Evolutionary conservation across 2,888 invertebrate species (phyloP).

Genomic region (Melieria crassipennis): DNA sequence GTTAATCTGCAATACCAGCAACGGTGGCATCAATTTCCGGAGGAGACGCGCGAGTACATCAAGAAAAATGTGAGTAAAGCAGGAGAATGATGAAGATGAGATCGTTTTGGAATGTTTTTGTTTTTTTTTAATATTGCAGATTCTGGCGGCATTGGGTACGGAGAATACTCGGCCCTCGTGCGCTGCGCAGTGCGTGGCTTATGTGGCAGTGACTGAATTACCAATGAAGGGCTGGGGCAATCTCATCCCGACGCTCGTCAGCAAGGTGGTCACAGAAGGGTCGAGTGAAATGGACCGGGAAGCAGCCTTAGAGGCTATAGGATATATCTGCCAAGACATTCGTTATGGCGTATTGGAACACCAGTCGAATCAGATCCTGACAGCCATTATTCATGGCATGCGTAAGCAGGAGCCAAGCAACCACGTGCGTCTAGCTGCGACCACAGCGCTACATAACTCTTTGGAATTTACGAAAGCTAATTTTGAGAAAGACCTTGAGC

Average conservation of each 20-base stretch:
- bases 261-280: conserved; percentile 86
- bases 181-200: conserved; percentile 99
- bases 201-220: conserved; percentile 96
- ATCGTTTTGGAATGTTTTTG: not conserved
- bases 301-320: conserved; percentile 96
- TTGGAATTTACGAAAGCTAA: conserved; percentile 98
- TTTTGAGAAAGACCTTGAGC: conserved; percentile 96
- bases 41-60: conserved; percentile 85
- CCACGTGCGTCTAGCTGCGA: conserved; percentile 95
- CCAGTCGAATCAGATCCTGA: conserved; percentile 95
- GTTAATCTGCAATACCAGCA: conserved; percentile 86
- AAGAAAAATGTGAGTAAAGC: conserved; percentile 86
- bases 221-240: conserved; percentile 93
- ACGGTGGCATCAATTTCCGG: conserved; percentile 91
- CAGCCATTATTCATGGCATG: conserved; percentile 99
- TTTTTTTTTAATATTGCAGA: conserved; percentile 69
- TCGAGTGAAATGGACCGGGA: conserved; percentile 96
- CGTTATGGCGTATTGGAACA: conserved; percentile 90
- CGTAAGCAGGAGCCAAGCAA: conserved; percentile 91
- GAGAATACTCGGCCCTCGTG: conserved; percentile 95
- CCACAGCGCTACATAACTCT: conserved; percentile 95
- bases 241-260: conserved; percentile 85
- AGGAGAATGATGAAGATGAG: not conserved
- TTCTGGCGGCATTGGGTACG: conserved; percentile 92
- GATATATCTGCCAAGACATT: conserved; percentile 99